Evolutionary conservation across 2,797 vertebrate genomes (phyloP), one percentile per base, ranked within the genome.

Genomic region (Danio kyathit): DNA sequence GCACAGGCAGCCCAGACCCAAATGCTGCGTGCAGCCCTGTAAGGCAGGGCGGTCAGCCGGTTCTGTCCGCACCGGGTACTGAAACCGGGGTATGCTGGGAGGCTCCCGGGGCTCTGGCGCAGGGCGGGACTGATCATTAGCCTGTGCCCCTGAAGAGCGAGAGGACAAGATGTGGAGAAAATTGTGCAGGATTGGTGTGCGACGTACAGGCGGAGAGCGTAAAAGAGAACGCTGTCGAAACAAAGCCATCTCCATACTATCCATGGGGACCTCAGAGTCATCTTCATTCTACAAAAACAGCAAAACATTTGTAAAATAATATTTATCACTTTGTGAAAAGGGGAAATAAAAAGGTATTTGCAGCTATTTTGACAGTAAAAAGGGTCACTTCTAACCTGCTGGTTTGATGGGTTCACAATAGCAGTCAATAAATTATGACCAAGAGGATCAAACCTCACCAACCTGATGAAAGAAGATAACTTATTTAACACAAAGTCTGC

Each of bases 111-210:
- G 77, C 0, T 93, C 93, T 0, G 86, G 81, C 0, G 80, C 76
- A 1, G 94, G 90, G 46, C 95, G 95, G 3, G 90, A 87, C 73
- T 92, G 93, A 83, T 95, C 96, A 11, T 91, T 93, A 0, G 93
- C 88, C 91, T 95, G 96, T 79, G 95, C 94, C 81, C 95, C 96
- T 0, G 97, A 96, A 17, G 96, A 96, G 85, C 98, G 97, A 16
- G 97, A 99, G 16, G 98, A 98, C 90, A 99, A 90, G 93, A 99
- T 99, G 93, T 99, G 98, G 86, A 99, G 95, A 92, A 99, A 99
- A 93, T 99, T 99, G 94, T 99, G 98, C 67, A 99, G 96, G 83
- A 99, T 97, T 63, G 98, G 98, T 0, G 98, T 99, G 81, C 98
- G 96, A 43, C 98, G 97, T 77, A 99, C 97, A 0, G 97, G 98